Evolutionary conservation across 2,797 vertebrate genomes (phyloP).

Genomic region (Tamandua tetradactyla): DNA sequence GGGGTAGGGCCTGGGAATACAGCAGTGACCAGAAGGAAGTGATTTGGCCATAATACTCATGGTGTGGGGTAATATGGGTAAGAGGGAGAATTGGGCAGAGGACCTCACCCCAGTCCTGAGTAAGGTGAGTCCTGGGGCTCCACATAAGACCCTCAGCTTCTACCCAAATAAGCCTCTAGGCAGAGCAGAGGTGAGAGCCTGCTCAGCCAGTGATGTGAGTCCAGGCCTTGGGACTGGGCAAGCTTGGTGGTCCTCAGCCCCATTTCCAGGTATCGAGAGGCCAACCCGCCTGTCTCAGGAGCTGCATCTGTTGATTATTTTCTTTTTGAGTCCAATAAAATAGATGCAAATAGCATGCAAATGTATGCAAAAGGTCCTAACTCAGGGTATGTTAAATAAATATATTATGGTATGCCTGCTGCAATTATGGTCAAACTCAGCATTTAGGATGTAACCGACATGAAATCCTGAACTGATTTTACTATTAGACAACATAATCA

Average conservation of each 20-base stretch:
- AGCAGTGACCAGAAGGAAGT: neutral
- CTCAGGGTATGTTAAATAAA: constrained; percentile 63
- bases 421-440: constrained; percentile 61
- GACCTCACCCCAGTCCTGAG: neutral
- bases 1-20: neutral
- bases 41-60: neutral
- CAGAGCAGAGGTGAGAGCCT: neutral
- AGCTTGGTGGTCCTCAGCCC: neutral
- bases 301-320: constrained; percentile 16
- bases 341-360: constrained; percentile 71
- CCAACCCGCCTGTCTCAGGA: neutral
- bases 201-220: neutral
- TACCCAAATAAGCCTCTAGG: neutral
- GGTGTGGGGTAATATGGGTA: neutral
- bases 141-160: neutral
- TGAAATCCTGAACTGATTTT: constrained; percentile 48
- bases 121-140: neutral
- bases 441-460: constrained; percentile 58
- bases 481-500: constrained; percentile 8
- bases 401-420: constrained; percentile 59
- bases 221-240: neutral
- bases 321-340: neutral
- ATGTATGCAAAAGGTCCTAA: constrained; percentile 66
- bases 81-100: neutral
- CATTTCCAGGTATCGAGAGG: neutral